phyloP scores from a whole-genome alignment of 2,888 invertebrate genomes.

The Xestia c-nigrum region DNA sequence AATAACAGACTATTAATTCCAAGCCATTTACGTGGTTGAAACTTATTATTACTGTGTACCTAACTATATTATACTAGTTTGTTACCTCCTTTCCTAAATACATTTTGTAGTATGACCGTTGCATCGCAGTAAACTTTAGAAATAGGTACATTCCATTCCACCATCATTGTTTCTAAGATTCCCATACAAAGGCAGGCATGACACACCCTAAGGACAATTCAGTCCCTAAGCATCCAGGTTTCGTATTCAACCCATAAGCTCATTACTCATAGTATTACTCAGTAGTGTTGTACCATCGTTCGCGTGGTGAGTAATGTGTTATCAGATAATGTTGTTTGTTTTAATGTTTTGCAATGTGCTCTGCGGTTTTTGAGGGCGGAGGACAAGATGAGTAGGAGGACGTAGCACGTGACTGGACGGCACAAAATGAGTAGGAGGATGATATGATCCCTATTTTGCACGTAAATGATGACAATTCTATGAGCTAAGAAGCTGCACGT shows the following conservation, averaged over 20 bases:
- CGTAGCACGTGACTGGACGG: neutral
- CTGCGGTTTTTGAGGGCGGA: slow-evolving; percentile 55
- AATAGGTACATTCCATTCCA: neutral
- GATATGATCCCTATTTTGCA: neutral
- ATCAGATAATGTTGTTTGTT: slow-evolving; percentile 78
- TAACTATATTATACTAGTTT: neutral
- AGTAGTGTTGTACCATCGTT: slow-evolving; percentile 44
- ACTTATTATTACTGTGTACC: neutral
- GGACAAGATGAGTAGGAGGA: slow-evolving; percentile 43
- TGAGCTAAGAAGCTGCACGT: neutral
- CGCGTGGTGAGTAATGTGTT: slow-evolving; percentile 72
- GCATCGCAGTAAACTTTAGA: neutral
- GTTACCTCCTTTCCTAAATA: too few relatives aligned
- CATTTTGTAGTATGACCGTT: neutral
- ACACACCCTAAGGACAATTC: slow-evolving; percentile 30
- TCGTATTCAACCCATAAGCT: slow-evolving; percentile 42
- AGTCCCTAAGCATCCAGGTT: slow-evolving; percentile 41
- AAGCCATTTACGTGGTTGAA: neutral
- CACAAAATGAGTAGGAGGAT: slow-evolving; percentile 42
- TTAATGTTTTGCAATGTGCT: slow-evolving; percentile 70
- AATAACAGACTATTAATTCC: slow-evolving; percentile 16
- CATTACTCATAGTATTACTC: slow-evolving; percentile 70
- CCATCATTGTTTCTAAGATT: slow-evolving; percentile 5
- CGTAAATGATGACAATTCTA: neutral
- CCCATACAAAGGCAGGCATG: neutral